These are phyloP conservation scores for Platyrinchus mystaceus DNA, from an alignment of 2,797 vertebrate species.

Conservation along the genomic window DNA sequence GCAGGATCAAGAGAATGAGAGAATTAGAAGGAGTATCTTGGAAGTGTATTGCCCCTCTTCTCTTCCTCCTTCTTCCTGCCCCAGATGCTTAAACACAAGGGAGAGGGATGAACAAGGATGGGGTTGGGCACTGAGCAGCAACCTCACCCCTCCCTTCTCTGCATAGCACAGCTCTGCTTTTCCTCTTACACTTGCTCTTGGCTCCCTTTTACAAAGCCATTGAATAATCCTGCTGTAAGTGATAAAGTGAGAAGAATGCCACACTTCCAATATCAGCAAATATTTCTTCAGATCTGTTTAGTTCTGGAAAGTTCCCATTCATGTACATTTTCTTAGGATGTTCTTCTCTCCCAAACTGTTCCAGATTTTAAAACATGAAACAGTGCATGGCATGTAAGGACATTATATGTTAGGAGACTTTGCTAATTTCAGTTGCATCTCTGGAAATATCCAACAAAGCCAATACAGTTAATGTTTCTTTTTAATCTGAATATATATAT, in stretches of 20 bases:
- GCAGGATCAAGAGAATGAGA: neutral
- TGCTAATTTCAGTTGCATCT: neutral
- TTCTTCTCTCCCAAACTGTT: neutral
- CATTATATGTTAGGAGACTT: neutral
- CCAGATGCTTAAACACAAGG: neutral
- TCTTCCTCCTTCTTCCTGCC: neutral
- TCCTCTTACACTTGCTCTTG: neutral
- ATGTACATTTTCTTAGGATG: neutral
- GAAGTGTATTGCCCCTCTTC: neutral
- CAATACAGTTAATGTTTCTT: neutral
- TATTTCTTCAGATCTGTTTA: neutral
- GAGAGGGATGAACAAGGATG: neutral
- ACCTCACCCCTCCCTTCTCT: neutral
- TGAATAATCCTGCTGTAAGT: neutral
- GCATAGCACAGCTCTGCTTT: neutral
- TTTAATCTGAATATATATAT: neutral
- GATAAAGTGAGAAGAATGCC: neutral
- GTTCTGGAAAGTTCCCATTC: neutral
- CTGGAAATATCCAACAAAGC: neutral
- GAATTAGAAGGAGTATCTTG: neutral
- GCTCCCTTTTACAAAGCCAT: neutral
- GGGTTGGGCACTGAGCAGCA: neutral
- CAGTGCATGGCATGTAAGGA: neutral
- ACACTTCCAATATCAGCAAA: neutral
- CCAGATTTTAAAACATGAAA: slow-evolving; percentile 11